Evolutionary conservation across 2,113 vertebrate genomes (phyloP).

Genomic region (Salvelinus namaycush): DNA sequence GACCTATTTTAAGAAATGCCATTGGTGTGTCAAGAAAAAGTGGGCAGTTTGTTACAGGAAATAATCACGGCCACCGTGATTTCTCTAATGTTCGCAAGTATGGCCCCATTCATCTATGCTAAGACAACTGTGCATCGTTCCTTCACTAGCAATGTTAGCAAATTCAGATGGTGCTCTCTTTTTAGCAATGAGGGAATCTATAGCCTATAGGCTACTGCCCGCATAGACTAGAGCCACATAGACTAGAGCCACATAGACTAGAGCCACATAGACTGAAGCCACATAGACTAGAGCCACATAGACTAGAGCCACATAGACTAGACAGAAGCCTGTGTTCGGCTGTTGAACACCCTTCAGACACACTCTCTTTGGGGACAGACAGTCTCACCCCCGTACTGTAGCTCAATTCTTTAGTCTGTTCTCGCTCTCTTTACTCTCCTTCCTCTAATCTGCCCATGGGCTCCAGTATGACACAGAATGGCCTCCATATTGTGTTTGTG

Average conservation of each 20-base stretch:
- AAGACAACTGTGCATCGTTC: not conserved
- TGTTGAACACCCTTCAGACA: constrained; percentile 19
- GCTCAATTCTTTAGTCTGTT: constrained; percentile 42
- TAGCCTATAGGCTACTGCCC: not conserved
- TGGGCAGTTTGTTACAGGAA: too few relatives aligned
- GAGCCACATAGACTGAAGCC: too few relatives aligned
- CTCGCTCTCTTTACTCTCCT: constrained; percentile 25
- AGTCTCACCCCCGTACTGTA: constrained; percentile 20
- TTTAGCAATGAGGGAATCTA: not conserved
- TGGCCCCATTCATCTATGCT: not conserved
- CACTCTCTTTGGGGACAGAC: constrained; percentile 8
- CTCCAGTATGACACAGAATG: constrained; percentile 54
- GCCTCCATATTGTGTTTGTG: constrained; percentile 67
- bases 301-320: too few relatives aligned
- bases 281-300: too few relatives aligned
- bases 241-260: too few relatives aligned
- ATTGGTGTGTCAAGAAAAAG: too few relatives aligned
- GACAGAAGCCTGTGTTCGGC: too few relatives aligned
- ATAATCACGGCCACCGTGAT: too few relatives aligned
- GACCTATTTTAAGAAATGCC: too few relatives aligned
- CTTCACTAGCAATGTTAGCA: not conserved
- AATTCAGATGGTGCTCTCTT: not conserved
- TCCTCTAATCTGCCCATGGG: constrained; percentile 50
- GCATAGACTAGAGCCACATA: too few relatives aligned
- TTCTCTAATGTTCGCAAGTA: too few relatives aligned